Evolutionary conservation across 53 echinoderm and acorn worm genomes (phyloP).

Genomic region (Holothuria leucospilota): DNA sequence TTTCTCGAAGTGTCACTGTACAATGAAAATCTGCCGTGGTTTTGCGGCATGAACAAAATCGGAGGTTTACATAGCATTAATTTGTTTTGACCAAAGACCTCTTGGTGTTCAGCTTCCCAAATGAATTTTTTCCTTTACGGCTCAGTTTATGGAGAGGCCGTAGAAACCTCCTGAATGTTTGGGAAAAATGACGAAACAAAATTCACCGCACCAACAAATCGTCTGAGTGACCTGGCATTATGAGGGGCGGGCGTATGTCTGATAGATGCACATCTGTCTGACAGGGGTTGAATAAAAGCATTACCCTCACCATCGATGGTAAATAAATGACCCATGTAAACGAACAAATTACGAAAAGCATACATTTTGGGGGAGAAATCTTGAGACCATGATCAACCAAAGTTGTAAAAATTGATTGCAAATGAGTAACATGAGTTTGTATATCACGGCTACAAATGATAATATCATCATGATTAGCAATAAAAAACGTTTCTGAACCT

Average conservation of each 20-base stretch:
- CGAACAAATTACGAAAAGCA: slow-evolving; percentile 9
- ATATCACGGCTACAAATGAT: slow-evolving; percentile 58
- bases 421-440: slow-evolving; percentile 33
- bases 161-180: not conserved
- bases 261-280: not conserved
- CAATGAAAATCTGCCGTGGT: too few species aligned
- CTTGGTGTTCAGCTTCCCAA: too few species aligned
- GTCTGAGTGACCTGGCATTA: slow-evolving; percentile 3
- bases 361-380: slow-evolving; percentile 22
- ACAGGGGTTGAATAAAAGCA: not conserved
- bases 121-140: too few species aligned
- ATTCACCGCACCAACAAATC: slow-evolving; percentile 44
- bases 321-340: slow-evolving; percentile 13
- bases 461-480: slow-evolving; percentile 65
- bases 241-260: slow-evolving; percentile 4
- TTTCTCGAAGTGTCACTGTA: too few species aligned
- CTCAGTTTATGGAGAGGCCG: too few species aligned
- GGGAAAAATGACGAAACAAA: slow-evolving; percentile 43
- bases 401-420: slow-evolving; percentile 34
- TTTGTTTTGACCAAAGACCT: too few species aligned
- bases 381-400: slow-evolving; percentile 34
- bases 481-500: slow-evolving; percentile 36
- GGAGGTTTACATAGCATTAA: too few species aligned
- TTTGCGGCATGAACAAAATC: too few species aligned
- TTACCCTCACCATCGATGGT: not conserved